Conservation (phyloP, 2,888 invertebrate genomes). For the Hanleya hanleyi region DNA sequence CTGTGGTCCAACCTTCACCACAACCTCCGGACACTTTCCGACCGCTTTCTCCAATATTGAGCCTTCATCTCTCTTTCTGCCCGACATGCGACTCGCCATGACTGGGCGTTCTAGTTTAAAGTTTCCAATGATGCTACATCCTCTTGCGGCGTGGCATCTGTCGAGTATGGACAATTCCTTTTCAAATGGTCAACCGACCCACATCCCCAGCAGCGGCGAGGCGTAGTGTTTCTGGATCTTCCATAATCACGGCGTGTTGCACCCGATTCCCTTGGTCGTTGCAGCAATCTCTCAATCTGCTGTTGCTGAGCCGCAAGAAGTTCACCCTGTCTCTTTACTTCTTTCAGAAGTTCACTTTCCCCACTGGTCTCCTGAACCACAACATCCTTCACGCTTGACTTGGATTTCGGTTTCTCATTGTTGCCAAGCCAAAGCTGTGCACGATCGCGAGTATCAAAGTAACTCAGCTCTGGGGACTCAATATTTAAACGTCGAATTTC, state of each 20-base stretch:
- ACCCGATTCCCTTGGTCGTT: too few relatives aligned
- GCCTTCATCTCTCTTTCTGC: too few relatives aligned
- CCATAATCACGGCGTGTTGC: background rate
- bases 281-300: background rate
- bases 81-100: too few relatives aligned
- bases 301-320: background rate
- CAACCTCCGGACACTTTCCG: too few relatives aligned
- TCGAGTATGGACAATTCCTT: background rate
- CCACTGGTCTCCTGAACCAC: background rate
- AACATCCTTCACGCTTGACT: background rate
- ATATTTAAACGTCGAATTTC: background rate
- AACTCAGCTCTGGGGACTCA: background rate
- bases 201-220: background rate
- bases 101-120: too few relatives aligned
- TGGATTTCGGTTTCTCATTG: background rate
- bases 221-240: background rate
- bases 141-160: too few relatives aligned
- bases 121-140: too few relatives aligned
- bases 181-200: background rate
- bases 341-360: background rate
- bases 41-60: too few relatives aligned
- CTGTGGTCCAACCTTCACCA: too few relatives aligned
- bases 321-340: background rate
- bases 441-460: background rate
- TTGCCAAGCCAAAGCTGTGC: background rate